Conservation (phyloP, 2,113 vertebrate species). For the Thalassoma bifasciatum region DNA sequence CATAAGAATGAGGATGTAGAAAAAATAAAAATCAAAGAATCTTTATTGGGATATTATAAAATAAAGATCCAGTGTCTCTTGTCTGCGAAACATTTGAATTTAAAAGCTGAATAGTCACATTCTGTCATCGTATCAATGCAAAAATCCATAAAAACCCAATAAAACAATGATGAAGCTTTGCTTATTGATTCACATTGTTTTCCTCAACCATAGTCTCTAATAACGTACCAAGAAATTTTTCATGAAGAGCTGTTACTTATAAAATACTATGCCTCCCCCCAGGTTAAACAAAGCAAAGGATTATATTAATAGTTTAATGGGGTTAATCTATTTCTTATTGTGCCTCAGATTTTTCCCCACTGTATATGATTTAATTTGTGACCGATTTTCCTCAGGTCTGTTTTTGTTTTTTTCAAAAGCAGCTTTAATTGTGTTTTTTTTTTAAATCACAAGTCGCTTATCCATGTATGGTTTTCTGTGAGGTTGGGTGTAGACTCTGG, state of each 20-base stretch:
- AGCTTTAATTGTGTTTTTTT: background rate
- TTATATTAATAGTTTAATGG: background rate
- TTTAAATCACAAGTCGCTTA: background rate
- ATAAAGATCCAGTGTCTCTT: background rate
- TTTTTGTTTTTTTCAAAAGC: background rate
- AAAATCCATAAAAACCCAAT: constrained; percentile 1
- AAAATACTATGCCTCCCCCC: background rate
- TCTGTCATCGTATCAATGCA: background rate
- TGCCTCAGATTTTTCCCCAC: background rate
- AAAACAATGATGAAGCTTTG: background rate
- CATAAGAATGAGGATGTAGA: no score
- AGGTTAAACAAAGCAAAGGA: background rate
- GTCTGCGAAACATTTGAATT: background rate
- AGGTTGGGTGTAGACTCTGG: no score
- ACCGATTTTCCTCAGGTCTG: background rate
- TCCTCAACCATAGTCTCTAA: background rate
- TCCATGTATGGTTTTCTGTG: background rate
- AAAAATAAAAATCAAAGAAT: background rate
- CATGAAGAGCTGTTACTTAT: background rate
- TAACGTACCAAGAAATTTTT: background rate
- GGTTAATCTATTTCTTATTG: background rate
- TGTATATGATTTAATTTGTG: background rate
- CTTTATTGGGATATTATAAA: background rate
- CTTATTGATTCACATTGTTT: background rate
- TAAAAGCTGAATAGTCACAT: background rate